phyloP scores from a whole-genome alignment of 1,140 invertebrate genomes.

The Drosophila malerkotliana region DNA sequence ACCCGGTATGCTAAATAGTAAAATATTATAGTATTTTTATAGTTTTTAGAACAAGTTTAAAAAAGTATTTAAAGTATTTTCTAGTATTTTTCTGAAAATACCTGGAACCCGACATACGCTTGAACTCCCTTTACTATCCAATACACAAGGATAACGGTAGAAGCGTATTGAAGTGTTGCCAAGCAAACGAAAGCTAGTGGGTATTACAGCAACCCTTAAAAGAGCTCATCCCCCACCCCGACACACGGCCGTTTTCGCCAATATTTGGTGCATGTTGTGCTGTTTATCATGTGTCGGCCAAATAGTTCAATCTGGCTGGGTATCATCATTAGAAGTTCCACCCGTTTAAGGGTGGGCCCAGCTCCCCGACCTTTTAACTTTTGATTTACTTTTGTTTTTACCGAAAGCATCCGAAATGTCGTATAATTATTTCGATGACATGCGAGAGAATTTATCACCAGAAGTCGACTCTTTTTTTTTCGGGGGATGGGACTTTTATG shows the following conservation, averaged over 20 bases:
- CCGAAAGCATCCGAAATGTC: not conserved
- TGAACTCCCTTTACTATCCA: conserved; percentile 7
- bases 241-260: conserved; percentile 21
- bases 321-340: conserved; percentile 43
- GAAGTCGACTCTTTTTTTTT: not conserved
- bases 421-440: conserved; percentile 26
- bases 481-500: conserved; percentile 27
- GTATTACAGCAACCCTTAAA: conserved; percentile 66
- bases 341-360: conserved; percentile 58
- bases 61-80: not conserved
- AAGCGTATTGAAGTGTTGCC: conserved; percentile 60
- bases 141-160: conserved; percentile 32
- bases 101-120: conserved; percentile 7
- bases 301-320: conserved; percentile 38
- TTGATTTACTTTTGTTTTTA: conserved; percentile 24
- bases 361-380: conserved; percentile 8
- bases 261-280: conserved; percentile 14
- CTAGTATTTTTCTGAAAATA: not conserved
- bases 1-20: not conserved
- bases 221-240: conserved; percentile 10
- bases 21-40: no score
- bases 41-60: not conserved
- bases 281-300: conserved; percentile 56
- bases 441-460: conserved; percentile 22
- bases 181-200: conserved; percentile 46